A percentile compares a stretch with the other conserved stretches of the same genome.
phyloP scores from a whole-genome alignment of 2,113 vertebrate genomes.

The Toxotes jaculatrix region DNA sequence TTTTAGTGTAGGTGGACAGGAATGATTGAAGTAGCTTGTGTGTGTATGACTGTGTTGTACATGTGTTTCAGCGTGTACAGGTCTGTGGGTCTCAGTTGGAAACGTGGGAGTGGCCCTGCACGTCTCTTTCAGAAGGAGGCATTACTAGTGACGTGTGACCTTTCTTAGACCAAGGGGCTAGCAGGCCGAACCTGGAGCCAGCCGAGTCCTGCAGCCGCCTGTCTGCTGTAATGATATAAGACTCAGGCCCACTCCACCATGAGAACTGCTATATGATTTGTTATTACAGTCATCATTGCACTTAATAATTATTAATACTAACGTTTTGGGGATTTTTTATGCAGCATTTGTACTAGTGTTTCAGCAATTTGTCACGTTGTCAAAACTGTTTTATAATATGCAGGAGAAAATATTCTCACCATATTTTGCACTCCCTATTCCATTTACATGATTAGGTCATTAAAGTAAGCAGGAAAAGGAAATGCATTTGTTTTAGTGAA shows the following conservation, averaged over 20 bases:
- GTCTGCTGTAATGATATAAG: slow-evolving; percentile 52
- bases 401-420: not conserved
- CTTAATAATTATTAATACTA: slow-evolving; percentile 1
- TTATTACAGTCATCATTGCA: not conserved
- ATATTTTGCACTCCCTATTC: not conserved
- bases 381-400: not conserved
- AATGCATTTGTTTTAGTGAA: slow-evolving; percentile 62
- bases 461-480: slow-evolving; percentile 67
- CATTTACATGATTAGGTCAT: slow-evolving; percentile 37
- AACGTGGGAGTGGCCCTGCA: slow-evolving; percentile 21
- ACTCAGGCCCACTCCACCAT: slow-evolving; percentile 2
- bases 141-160: slow-evolving; percentile 68
- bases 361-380: slow-evolving; percentile 7
- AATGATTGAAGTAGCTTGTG: slow-evolving; percentile 9
- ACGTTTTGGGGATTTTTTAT: not conserved
- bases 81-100: slow-evolving; percentile 29
- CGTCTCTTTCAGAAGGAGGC: slow-evolving; percentile 32
- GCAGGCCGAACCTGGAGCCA: not conserved
- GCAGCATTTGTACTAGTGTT: not conserved
- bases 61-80: slow-evolving; percentile 2
- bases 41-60: slow-evolving; percentile 9
- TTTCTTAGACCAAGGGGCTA: slow-evolving; percentile 54
- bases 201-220: slow-evolving; percentile 25
- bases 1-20: slow-evolving; percentile 50
- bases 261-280: not conserved